Evolutionary conservation across 2,113 vertebrate species (phyloP).

Genomic region (Calcarius ornatus): DNA sequence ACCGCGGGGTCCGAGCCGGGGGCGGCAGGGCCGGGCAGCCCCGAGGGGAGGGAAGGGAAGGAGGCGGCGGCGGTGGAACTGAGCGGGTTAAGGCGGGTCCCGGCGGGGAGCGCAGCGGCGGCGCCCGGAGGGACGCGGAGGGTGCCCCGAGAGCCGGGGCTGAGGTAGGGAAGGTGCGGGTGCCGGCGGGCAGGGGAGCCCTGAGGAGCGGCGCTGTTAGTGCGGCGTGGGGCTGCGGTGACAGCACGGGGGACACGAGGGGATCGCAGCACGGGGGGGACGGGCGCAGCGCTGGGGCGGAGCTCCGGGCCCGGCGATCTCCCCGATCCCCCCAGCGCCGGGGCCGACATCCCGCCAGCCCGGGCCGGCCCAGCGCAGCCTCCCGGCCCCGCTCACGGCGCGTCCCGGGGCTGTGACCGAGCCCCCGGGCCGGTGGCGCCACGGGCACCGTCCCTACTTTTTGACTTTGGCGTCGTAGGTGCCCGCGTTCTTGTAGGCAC

Average conservation of each 20-base stretch:
- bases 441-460: conserved; percentile 36
- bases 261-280: not conserved
- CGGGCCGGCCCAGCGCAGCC: not conserved
- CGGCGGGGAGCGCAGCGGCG: not conserved
- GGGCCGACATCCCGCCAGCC: not conserved
- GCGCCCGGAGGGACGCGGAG: not conserved
- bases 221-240: not conserved
- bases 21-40: not conserved
- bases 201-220: conserved; percentile 1
- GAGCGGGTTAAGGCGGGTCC: not conserved
- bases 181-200: not conserved
- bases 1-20: not conserved
- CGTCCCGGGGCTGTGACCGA: not conserved
- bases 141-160: not conserved
- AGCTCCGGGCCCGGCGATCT: not conserved
- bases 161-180: conserved; percentile 14
- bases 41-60: rapidly evolving
- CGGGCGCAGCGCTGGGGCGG: not conserved
- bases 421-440: not conserved
- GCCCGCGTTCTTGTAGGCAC: conserved; percentile 89
- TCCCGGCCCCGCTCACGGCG: not conserved
- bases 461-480: conserved; percentile 88
- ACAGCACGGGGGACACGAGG: not conserved
- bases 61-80: not conserved
- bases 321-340: not conserved